A percentile compares a stretch with the other conserved stretches of the same genome.
Conservation (phyloP, 1,140 invertebrate genomes). For the Danaus plexippus region DNA sequence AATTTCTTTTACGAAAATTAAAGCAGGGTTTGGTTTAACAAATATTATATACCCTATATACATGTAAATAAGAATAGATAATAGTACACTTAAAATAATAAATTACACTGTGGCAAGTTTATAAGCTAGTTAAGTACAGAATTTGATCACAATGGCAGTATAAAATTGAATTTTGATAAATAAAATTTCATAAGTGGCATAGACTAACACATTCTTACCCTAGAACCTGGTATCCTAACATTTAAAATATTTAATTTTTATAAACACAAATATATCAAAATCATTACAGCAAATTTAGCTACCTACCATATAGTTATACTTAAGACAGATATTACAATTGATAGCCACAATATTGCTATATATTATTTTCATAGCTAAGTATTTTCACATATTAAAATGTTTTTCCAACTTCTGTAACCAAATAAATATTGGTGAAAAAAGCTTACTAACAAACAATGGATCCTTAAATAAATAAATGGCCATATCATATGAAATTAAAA, state of each 20-base stretch:
- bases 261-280: constrained; percentile 45
- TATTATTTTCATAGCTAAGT: not conserved
- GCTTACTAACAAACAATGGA: no score
- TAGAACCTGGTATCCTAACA: constrained; percentile 22
- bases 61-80: constrained; percentile 34
- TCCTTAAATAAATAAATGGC: not conserved
- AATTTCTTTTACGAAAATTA: constrained; percentile 15
- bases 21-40: constrained; percentile 33
- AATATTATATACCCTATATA: constrained; percentile 38
- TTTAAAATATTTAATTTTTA: constrained; percentile 33
- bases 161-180: constrained; percentile 24
- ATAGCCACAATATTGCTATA: constrained; percentile 39
- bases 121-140: constrained; percentile 50
- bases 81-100: constrained; percentile 32
- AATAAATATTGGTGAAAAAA: no score
- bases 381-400: no score
- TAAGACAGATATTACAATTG: constrained; percentile 32
- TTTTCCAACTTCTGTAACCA: no score
- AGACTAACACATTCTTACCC: constrained; percentile 18
- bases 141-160: constrained; percentile 45
- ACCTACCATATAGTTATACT: constrained; percentile 48
- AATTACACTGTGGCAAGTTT: constrained; percentile 31
- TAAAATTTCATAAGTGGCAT: constrained; percentile 22
- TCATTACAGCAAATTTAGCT: constrained; percentile 58
- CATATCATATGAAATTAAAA: constrained; percentile 1